Evolutionary conservation across 1,140 invertebrate genomes (phyloP), one percentile per base, ranked within the genome.

Genomic region (Propsilocerus akamusi): DNA sequence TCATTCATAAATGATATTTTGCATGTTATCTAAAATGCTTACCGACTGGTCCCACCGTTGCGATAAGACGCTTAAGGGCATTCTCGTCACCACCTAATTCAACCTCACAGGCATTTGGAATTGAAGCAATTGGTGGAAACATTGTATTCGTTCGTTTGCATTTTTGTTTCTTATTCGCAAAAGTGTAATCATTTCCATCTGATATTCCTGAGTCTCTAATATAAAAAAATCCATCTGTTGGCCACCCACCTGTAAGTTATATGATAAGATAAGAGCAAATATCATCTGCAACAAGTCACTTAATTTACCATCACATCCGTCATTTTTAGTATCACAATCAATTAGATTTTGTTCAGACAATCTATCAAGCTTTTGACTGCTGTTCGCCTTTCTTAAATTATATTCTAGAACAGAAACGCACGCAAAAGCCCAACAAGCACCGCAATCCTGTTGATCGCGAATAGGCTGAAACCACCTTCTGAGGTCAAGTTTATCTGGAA

Each of bases 321-420:
- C 90, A 60, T 83, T 90, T 47, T 74, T 74, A 0, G 57, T 56
- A 1, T 89, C 92, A 61, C 94, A 97, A 70, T 97, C 94, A 23
- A 97, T 73, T 25, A 97, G 68, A 65, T 97, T 95, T 69, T 97
- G 93, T 69, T 97, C 93, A 54, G 87, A 92, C 17, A 20, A 20
- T 8, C 17, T 41, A 20, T 41, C 34, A 1, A 97, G 74, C 3
- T 86, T 90, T 8, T 91, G 74, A 8, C 97, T 71, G 4, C 11
- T 6, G 17, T 17, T 17, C 17, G 17, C 22, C 56, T 78, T 74
- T 30, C 82, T 83, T 34, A 73, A 81, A 6, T 20, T 76, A 66
- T 83, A 92, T 72, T 97, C 93, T 25, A 97, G 68, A 0, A 92
- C 69, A 25, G 92, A 93, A 57, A 90, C 25, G 6, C 82, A 66